Conservation (phyloP, 2,888 invertebrate genomes). For the Antitype chi region DNA sequence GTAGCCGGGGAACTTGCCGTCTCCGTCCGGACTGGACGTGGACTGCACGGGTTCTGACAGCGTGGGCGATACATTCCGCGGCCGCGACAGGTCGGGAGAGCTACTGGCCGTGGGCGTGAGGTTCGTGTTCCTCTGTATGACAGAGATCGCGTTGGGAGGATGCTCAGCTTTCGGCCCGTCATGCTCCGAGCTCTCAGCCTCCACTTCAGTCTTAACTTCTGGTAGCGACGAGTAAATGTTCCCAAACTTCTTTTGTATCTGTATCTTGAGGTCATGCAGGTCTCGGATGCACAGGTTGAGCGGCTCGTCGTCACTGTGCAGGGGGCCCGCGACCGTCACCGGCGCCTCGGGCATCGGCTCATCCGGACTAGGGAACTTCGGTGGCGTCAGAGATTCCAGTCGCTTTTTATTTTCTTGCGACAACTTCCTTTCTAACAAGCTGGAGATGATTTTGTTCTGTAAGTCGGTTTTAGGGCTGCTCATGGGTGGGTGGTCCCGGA, state of each 20-base stretch:
- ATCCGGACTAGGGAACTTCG: constrained; percentile 80
- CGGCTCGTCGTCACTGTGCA: constrained; percentile 92
- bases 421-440: constrained; percentile 92
- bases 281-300: constrained; percentile 96
- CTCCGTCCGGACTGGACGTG: constrained; percentile 79
- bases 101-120: constrained; percentile 83
- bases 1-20: constrained; percentile 88
- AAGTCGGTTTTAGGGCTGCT: constrained; percentile 91
- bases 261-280: constrained; percentile 92
- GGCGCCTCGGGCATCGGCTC: constrained; percentile 84
- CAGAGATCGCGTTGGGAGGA: constrained; percentile 85
- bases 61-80: constrained; percentile 79
- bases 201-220: constrained; percentile 91
- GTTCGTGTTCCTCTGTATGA: constrained; percentile 87
- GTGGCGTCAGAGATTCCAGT: constrained; percentile 80
- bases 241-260: constrained; percentile 91
- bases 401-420: constrained; percentile 92
- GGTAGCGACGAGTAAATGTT: constrained; percentile 91
- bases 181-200: constrained; percentile 87
- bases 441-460: constrained; percentile 93
- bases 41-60: constrained; percentile 84
- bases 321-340: constrained; percentile 77
- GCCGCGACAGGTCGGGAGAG: constrained; percentile 83
- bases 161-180: constrained; percentile 86
- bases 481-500: constrained; percentile 71